Conservation (phyloP, 2,888 invertebrate species). For the Melanostoma mellinum region DNA sequence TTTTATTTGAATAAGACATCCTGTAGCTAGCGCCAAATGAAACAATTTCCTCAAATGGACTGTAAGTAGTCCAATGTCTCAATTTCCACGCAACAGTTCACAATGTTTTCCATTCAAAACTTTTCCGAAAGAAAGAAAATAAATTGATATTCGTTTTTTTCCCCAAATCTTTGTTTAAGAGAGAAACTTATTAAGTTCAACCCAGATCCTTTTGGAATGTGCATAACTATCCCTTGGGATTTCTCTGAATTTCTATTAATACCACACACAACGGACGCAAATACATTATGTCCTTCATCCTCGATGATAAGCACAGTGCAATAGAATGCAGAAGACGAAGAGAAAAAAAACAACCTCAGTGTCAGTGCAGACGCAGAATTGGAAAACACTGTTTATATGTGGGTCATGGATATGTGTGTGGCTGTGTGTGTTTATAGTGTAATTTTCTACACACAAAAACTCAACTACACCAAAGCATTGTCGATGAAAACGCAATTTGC, state of each 20-base stretch:
- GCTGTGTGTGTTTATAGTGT: constrained; percentile 10
- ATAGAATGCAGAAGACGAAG: constrained; percentile 25
- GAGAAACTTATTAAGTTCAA: constrained; percentile 55
- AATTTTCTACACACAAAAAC: constrained; percentile 31
- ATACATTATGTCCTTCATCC: constrained; percentile 34
- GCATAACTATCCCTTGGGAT: constrained; percentile 55
- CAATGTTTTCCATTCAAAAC: background rate
- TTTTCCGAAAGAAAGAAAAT: background rate
- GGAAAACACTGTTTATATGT: constrained; percentile 58
- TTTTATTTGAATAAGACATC: too few relatives aligned
- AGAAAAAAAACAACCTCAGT: constrained; percentile 5
- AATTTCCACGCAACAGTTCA: too few relatives aligned
- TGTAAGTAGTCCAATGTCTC: too few relatives aligned
- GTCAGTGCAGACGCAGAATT: constrained; percentile 21
- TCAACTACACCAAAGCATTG: constrained; percentile 16
- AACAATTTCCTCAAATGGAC: too few relatives aligned
- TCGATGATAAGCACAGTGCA: constrained; percentile 41
- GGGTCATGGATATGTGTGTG: constrained; percentile 37
- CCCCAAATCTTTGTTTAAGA: constrained; percentile 22
- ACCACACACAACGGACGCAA: constrained; percentile 19
- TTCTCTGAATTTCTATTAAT: constrained; percentile 51
- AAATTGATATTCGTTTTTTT: background rate
- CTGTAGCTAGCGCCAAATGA: too few relatives aligned
- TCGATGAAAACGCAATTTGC: constrained; percentile 66
- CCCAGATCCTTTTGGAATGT: constrained; percentile 50